Percentiles rank a stretch among this genome's conserved stretches.
Conservation (phyloP, 1,140 invertebrate species). For the Rhagoletis zephyria region DNA sequence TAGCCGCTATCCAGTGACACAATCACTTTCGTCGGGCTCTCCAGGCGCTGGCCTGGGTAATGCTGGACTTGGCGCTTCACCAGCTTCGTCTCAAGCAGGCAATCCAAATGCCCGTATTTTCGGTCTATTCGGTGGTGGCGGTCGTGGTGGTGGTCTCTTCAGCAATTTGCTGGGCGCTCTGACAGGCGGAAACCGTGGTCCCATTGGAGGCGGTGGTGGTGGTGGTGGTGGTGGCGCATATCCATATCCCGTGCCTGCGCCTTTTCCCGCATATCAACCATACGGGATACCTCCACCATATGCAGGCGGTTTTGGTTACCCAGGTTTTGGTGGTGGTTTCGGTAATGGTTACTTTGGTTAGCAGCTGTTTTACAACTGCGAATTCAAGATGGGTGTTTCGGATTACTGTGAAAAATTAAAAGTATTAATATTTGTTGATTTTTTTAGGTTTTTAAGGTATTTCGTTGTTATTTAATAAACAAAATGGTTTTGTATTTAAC, state of each 20-base stretch:
- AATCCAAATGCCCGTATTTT: conserved; percentile 16
- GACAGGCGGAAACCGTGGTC: conserved; percentile 1
- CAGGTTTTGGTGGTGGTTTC: conserved; percentile 2
- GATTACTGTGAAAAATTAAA: not conserved
- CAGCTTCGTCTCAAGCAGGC: not conserved
- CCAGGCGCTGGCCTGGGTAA: not conserved
- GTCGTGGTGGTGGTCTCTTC: conserved; percentile 4
- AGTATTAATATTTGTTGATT: conserved; percentile 41
- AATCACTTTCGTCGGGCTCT: not conserved
- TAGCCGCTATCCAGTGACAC: not conserved
- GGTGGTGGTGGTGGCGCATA: not conserved
- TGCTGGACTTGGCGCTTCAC: not conserved
- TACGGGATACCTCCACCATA: conserved; percentile 5
- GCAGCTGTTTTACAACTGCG: not conserved
- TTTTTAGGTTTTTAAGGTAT: not conserved
- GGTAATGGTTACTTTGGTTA: not conserved
- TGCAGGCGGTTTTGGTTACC: conserved; percentile 2
- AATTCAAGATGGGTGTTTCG: not conserved
- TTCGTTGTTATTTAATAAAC: conserved; percentile 11
- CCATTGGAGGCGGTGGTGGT: not conserved
- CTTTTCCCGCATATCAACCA: not conserved
- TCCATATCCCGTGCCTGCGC: conserved; percentile 21
- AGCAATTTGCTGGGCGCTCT: conserved; percentile 30
- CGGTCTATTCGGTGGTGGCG: conserved; percentile 16
- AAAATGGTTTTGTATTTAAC: conserved; percentile 12